Percentiles rank a stretch among this genome's conserved stretches.
Evolutionary conservation across 2,113 vertebrate species (phyloP).

Genomic region (Apteryx owenii): DNA sequence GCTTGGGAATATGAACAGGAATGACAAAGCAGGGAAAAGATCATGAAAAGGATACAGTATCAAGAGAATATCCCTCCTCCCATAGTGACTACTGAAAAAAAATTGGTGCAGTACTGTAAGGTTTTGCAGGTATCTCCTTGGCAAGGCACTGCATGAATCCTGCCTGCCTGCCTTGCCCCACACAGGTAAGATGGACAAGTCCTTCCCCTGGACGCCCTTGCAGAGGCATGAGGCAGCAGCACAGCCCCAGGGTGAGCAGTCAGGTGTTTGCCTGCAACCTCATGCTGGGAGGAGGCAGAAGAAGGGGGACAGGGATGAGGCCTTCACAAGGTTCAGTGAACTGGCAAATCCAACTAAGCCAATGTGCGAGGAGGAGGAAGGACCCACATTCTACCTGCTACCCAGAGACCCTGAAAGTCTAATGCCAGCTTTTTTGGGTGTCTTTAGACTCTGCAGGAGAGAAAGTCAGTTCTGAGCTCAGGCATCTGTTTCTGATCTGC

Average conservation of each 20-base stretch:
- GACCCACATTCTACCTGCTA: background rate
- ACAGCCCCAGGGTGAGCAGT: background rate
- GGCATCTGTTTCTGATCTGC: rapidly evolving
- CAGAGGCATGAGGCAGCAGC: background rate
- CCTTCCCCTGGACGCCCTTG: background rate
- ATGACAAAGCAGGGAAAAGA: background rate
- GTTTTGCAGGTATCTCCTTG: background rate
- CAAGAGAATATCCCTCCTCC: background rate
- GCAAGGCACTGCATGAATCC: background rate
- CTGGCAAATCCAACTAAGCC: background rate
- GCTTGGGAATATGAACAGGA: background rate
- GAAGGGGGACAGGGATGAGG: background rate
- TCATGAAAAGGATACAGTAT: background rate
- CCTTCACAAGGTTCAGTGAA: background rate
- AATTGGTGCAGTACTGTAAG: background rate
- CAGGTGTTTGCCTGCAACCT: background rate
- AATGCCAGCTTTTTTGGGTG: background rate
- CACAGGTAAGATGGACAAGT: no score
- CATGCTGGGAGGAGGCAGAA: background rate
- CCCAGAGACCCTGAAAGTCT: background rate
- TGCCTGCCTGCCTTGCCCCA: background rate
- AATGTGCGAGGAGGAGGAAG: background rate
- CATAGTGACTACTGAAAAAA: background rate
- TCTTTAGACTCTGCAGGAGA: rapidly evolving
- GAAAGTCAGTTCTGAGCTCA: background rate